phyloP scores from a whole-genome alignment of 2,888 invertebrate species.

The Diarsia dahlii region DNA sequence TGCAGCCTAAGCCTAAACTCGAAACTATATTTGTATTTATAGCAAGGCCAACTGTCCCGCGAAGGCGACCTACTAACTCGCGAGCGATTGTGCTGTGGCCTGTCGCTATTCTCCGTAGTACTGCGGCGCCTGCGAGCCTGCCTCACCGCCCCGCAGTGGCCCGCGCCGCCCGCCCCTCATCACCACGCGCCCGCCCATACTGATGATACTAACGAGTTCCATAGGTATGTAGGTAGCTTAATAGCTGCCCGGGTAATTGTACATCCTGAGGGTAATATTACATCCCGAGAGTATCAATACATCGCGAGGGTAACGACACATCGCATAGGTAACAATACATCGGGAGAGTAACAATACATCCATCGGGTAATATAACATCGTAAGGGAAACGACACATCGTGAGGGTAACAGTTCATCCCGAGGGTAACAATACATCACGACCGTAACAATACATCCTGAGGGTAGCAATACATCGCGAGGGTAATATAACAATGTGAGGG shows the following conservation, averaged over 20 bases:
- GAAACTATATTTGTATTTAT: fast-evolving
- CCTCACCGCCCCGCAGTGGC: slow-evolving; percentile 98
- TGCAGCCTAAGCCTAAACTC: neutral
- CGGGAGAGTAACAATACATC: no score
- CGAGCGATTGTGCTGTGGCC: slow-evolving; percentile 98
- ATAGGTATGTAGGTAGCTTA: slow-evolving; percentile 85
- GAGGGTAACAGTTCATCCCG: no score
- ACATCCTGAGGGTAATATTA: no score
- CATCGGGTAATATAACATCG: no score
- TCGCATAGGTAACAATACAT: no score
- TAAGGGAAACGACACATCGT: no score
- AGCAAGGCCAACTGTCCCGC: slow-evolving; percentile 98
- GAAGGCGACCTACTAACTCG: slow-evolving; percentile 99
- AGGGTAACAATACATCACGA: neutral
- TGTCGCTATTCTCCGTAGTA: slow-evolving; percentile 99
- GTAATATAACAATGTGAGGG: neutral
- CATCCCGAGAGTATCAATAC: no score
- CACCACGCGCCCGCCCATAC: slow-evolving; percentile 98
- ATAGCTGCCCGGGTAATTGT: no score
- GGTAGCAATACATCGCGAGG: neutral
- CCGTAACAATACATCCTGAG: no score
- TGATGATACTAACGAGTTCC: slow-evolving; percentile 99
- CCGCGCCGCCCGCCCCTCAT: slow-evolving; percentile 96
- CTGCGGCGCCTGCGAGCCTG: slow-evolving; percentile 96
- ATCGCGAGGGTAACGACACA: neutral